Percentiles rank a stretch among this genome's conserved stretches.
These are phyloP conservation scores for Eulemur mongoz DNA, from an alignment of 2,797 vertebrate species.

Conservation along the genomic window DNA sequence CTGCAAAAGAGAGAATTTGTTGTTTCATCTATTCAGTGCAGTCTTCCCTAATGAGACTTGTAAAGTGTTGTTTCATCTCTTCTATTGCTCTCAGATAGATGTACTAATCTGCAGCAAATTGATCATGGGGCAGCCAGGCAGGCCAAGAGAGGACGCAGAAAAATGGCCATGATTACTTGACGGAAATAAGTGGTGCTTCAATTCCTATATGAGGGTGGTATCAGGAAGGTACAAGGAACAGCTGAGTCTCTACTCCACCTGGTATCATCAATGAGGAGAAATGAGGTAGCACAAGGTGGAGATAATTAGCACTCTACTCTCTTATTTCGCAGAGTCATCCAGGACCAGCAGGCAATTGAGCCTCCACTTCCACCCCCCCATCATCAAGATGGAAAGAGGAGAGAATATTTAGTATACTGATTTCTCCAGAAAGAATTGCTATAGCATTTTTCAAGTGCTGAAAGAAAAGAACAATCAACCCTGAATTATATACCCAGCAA, in stretches of 20 bases:
- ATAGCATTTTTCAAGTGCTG: background rate
- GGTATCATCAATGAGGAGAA: background rate
- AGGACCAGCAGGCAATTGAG: background rate
- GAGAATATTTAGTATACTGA: background rate
- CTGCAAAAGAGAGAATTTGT: background rate
- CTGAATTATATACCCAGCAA: background rate
- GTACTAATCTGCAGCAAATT: background rate
- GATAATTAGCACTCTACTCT: background rate
- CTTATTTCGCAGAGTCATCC: background rate
- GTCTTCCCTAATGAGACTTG: background rate
- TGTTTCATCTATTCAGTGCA: background rate
- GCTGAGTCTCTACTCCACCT: background rate
- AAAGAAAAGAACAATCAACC: background rate
- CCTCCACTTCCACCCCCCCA: background rate
- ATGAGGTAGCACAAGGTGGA: background rate
- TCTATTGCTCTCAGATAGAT: background rate
- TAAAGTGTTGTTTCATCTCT: background rate
- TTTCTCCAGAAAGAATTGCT: background rate
- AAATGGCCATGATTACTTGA: background rate
- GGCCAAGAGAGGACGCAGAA: background rate
- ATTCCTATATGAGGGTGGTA: background rate
- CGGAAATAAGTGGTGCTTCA: background rate
- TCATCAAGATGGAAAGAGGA: background rate
- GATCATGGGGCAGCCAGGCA: background rate
- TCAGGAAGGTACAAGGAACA: background rate